Evolutionary conservation across 1,140 invertebrate species (phyloP).

Genomic region (Brachionus calyciflorus): DNA sequence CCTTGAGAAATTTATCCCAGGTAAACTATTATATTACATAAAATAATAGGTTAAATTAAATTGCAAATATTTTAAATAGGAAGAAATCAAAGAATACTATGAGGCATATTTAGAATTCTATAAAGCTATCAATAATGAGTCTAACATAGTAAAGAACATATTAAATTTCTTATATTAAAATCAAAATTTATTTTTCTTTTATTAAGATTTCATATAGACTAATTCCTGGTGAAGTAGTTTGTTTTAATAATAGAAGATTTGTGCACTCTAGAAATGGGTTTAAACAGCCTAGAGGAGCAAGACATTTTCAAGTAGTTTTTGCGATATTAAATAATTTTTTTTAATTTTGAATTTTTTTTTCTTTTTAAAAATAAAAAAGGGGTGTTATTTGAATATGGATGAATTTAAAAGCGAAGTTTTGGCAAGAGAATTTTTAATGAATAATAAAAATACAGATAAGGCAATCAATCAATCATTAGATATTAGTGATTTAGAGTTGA

Average conservation of each 20-base stretch:
- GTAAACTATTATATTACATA: conserved; percentile 47
- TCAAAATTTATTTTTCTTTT: background rate
- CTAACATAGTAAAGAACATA: conserved; percentile 50
- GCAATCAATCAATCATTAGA: conserved; percentile 2
- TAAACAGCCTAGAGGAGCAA: conserved; percentile 51
- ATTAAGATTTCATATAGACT: conserved; percentile 51
- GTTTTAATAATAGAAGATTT: conserved; percentile 56
- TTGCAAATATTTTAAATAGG: conserved; percentile 48
- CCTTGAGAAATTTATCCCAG: conserved; percentile 49
- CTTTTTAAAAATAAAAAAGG: conserved; percentile 51
- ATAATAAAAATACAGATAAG: background rate
- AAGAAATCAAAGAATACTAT: conserved; percentile 53
- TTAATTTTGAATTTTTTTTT: background rate
- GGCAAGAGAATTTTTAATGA: background rate
- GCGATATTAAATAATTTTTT: background rate
- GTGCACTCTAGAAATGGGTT: conserved; percentile 54
- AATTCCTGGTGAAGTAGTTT: conserved; percentile 52
- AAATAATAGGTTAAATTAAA: background rate
- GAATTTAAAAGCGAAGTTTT: conserved; percentile 53
- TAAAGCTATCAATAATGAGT: conserved; percentile 50
- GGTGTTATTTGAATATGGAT: conserved; percentile 57
- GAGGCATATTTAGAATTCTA: conserved; percentile 54
- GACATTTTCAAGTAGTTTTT: conserved; percentile 49
- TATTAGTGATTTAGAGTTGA: background rate
- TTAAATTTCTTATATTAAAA: background rate